Percentiles rank a stretch among this genome's conserved stretches.
These are phyloP conservation scores for Pavo muticus DNA, from an alignment of 2,113 vertebrate species.

Conservation along the genomic window DNA sequence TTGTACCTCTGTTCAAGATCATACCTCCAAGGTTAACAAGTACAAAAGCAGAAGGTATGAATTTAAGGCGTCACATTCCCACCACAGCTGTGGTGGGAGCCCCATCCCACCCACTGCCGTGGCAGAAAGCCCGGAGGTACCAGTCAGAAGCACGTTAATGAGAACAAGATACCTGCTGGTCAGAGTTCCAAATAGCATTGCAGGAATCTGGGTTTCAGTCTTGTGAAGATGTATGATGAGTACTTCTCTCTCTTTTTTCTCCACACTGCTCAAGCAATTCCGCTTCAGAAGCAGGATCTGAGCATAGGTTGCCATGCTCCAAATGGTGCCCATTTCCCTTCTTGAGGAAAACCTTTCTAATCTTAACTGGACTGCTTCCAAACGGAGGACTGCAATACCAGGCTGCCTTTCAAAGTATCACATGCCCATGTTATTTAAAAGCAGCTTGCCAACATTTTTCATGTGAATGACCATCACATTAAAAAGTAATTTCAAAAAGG, in stretches of 20 bases:
- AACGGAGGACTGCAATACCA: neutral
- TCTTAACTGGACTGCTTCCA: neutral
- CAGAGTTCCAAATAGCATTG: neutral
- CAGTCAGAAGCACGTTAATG: neutral
- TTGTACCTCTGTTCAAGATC: neutral
- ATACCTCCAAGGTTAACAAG: neutral
- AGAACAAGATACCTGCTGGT: neutral
- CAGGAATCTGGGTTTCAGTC: neutral
- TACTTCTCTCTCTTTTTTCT: neutral
- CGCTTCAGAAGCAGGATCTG: neutral
- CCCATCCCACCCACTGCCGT: neutral
- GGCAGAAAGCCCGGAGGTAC: neutral
- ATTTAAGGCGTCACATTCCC: neutral
- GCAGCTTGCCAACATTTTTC: neutral
- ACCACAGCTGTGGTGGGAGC: neutral
- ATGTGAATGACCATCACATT: neutral
- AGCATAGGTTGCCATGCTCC: neutral
- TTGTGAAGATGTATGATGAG: rapidly evolving
- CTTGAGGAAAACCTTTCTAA: neutral
- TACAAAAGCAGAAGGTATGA: neutral
- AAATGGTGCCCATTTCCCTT: rapidly evolving
- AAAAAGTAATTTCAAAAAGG: slow-evolving; percentile 30
- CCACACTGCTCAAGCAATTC: neutral
- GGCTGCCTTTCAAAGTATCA: neutral
- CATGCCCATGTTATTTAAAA: neutral